These are phyloP conservation scores for Puma concolor DNA, from an alignment of 2,113 vertebrate species.

Conservation along the genomic window DNA sequence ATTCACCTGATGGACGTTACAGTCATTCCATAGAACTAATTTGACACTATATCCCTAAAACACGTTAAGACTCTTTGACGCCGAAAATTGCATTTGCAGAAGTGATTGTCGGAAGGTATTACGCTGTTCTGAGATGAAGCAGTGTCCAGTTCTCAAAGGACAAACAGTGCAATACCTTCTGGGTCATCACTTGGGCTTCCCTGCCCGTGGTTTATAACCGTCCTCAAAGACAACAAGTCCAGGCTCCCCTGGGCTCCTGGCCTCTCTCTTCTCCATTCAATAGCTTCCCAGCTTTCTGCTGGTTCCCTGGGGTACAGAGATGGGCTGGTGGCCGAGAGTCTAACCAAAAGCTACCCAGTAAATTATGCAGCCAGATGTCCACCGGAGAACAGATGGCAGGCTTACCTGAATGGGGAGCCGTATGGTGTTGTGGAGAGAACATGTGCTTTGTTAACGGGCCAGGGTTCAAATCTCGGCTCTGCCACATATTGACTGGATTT, in stretches of 20 bases:
- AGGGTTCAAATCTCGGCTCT: background rate
- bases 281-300: background rate
- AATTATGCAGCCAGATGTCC: background rate
- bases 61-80: constrained; percentile 6
- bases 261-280: background rate
- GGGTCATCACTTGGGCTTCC: background rate
- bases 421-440: background rate
- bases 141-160: background rate
- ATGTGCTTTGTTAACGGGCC: background rate
- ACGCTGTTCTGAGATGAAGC: background rate
- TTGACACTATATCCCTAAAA: constrained; percentile 35
- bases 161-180: background rate
- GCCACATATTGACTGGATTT: background rate
- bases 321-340: background rate
- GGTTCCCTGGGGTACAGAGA: background rate
- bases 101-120: background rate
- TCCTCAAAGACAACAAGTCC: background rate
- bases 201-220: background rate
- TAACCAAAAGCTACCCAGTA: background rate
- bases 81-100: constrained; percentile 50
- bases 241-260: background rate
- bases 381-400: background rate
- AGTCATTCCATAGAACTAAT: constrained; percentile 43
- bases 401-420: background rate
- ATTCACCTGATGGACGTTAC: constrained; percentile 37